These are phyloP conservation scores for Orchestes rusci DNA, from an alignment of 2,888 invertebrate genomes.

Conservation along the genomic window DNA sequence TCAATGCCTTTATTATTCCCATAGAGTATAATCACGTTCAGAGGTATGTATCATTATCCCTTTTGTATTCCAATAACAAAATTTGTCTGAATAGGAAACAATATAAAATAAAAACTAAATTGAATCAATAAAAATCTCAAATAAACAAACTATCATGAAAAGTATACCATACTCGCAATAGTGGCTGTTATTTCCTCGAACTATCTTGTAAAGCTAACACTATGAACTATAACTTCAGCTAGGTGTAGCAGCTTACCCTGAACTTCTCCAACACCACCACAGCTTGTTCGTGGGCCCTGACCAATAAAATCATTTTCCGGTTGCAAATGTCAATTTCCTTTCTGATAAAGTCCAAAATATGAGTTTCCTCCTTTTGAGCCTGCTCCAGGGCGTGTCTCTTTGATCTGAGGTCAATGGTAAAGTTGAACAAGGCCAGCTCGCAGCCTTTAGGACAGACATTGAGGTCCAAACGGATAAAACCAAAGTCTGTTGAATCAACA, in stretches of 20 bases:
- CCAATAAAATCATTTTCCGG: conserved; percentile 52
- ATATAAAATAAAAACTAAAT: too few relatives aligned
- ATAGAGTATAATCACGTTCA: too few relatives aligned
- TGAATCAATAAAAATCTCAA: too few relatives aligned
- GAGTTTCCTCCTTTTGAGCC: conserved; percentile 51
- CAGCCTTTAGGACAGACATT: conserved; percentile 65
- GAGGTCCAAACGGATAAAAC: conserved; percentile 62
- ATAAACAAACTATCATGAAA: too few relatives aligned
- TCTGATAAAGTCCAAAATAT: conserved; percentile 50
- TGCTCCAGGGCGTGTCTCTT: conserved; percentile 54
- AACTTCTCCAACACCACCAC: conserved; percentile 56
- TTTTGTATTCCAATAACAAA: too few relatives aligned
- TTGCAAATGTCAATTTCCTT: conserved; percentile 53
- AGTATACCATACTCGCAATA: too few relatives aligned
- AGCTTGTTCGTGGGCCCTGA: conserved; percentile 49
- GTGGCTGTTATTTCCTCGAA: too few relatives aligned
- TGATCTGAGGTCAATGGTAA: conserved; percentile 56
- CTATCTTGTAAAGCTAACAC: too few relatives aligned
- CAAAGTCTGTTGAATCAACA: conserved; percentile 58
- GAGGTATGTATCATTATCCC: too few relatives aligned
- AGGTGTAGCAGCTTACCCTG: conserved; percentile 48
- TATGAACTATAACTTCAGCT: too few relatives aligned
- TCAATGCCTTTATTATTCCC: too few relatives aligned
- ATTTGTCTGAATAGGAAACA: too few relatives aligned
- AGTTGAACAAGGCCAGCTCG: conserved; percentile 59